A percentile compares a stretch with the other conserved stretches of the same genome.
These are phyloP conservation scores for Watsonalla cultraria DNA, from an alignment of 2,888 invertebrate genomes.

Conservation along the genomic window DNA sequence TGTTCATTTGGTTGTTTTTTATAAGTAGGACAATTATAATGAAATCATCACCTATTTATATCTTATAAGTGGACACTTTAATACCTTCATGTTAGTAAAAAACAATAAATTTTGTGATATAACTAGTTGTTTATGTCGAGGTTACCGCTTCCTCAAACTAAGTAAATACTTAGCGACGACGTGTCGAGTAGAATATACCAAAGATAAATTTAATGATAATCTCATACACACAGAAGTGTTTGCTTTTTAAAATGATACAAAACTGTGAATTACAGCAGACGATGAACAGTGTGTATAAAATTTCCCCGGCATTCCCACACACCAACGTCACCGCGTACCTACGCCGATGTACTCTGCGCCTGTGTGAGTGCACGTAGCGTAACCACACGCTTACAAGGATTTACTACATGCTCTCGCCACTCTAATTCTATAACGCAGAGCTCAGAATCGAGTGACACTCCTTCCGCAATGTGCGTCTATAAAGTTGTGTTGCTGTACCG, in stretches of 20 bases:
- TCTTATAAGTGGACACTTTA: neutral
- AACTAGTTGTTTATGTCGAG: neutral
- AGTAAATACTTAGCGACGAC: neutral
- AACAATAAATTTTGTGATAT: neutral
- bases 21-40: neutral
- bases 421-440: conserved; percentile 32
- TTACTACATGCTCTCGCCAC: conserved; percentile 18
- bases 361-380: conserved; percentile 61
- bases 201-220: conserved; percentile 56
- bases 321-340: conserved; percentile 46
- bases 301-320: conserved; percentile 74
- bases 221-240: conserved; percentile 51
- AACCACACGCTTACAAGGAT: conserved; percentile 32
- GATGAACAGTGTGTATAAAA: conserved; percentile 69
- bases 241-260: conserved; percentile 66
- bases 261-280: conserved; percentile 67
- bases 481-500: conserved; percentile 71
- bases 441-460: conserved; percentile 24
- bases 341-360: conserved; percentile 38
- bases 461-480: conserved; percentile 36
- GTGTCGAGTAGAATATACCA: conserved; percentile 25
- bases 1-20: too few relatives aligned
- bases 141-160: neutral
- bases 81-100: neutral
- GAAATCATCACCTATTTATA: neutral